Evolutionary conservation across 2,797 vertebrate genomes (phyloP).

Genomic region (Myripristis jacobus): DNA sequence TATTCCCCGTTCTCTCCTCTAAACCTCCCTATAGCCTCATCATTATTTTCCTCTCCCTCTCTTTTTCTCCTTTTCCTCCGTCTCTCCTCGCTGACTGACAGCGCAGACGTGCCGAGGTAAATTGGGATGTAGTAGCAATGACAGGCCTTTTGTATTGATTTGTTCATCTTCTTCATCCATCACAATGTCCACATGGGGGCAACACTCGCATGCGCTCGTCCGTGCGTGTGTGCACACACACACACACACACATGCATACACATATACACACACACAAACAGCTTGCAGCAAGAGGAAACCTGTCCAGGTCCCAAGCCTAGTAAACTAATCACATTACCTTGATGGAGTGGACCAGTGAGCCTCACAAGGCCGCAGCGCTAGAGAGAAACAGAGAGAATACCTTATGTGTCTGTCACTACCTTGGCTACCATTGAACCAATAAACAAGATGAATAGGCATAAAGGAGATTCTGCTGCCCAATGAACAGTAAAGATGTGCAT

Average conservation of each 20-base stretch:
- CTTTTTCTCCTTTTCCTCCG: slow-evolving; percentile 19
- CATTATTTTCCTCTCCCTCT: slow-evolving; percentile 26
- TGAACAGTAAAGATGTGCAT: not conserved
- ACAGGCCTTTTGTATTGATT: slow-evolving; percentile 78
- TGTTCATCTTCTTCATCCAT: slow-evolving; percentile 73
- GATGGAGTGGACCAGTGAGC: slow-evolving; percentile 69
- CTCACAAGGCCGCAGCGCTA: slow-evolving; percentile 59
- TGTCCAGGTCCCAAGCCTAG: slow-evolving; percentile 54
- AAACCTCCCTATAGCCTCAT: slow-evolving; percentile 31
- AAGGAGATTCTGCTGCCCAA: not conserved
- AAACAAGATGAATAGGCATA: slow-evolving; percentile 51
- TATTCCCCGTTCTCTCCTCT: slow-evolving; percentile 14
- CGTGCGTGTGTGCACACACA: no score
- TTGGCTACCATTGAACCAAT: slow-evolving; percentile 46
- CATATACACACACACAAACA: not conserved
- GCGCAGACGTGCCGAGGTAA: slow-evolving; percentile 60
- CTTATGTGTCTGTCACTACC: slow-evolving; percentile 40
- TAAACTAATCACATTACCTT: slow-evolving; percentile 75
- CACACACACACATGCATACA: slow-evolving; percentile 2
- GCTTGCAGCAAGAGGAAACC: slow-evolving; percentile 44
- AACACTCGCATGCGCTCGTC: not conserved
- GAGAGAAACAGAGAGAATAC: slow-evolving; percentile 32
- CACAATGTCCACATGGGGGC: slow-evolving; percentile 52
- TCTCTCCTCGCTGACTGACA: slow-evolving; percentile 60
- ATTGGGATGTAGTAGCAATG: slow-evolving; percentile 74